A percentile compares a stretch with the other conserved stretches of the same genome.
Evolutionary conservation across 2,888 invertebrate genomes (phyloP).

Genomic region (Drosophila kambysellisi): DNA sequence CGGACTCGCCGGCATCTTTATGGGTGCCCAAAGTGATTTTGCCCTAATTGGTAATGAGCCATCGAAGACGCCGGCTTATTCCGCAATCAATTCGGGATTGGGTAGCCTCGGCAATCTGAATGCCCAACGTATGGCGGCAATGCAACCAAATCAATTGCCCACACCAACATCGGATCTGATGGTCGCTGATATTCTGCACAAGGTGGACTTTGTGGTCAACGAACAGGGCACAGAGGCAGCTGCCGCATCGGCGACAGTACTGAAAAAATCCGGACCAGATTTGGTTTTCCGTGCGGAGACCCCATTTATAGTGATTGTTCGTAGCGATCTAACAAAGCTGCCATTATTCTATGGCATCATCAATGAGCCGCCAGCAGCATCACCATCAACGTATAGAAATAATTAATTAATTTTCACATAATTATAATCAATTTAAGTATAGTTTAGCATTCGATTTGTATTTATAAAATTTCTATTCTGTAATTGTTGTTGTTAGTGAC

Average conservation of each 20-base stretch:
- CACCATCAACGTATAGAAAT: conserved; percentile 2
- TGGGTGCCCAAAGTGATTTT: conserved; percentile 88
- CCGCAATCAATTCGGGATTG: conserved; percentile 1
- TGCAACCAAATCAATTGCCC: conserved; percentile 78
- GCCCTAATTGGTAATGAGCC: conserved; percentile 86
- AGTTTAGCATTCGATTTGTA: conserved; percentile 22
- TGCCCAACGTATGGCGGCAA: conserved; percentile 87
- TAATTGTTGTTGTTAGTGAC: conserved; percentile 6
- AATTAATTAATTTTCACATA: conserved; percentile 24
- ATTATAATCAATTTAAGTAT: conserved; percentile 15
- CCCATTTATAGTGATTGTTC: conserved; percentile 89
- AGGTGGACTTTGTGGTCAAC: conserved; percentile 87
- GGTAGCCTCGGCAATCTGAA: conserved; percentile 86
- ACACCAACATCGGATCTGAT: conserved; percentile 83
- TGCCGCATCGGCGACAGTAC: conserved; percentile 87
- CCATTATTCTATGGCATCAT: conserved; percentile 89
- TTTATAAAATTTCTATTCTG: conserved; percentile 23
- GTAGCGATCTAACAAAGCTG: conserved; percentile 87
- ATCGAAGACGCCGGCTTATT: not conserved
- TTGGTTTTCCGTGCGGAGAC: conserved; percentile 86
- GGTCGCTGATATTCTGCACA: conserved; percentile 88
- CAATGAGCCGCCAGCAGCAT: conserved; percentile 85
- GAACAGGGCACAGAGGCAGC: conserved; percentile 90
- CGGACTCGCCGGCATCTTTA: conserved; percentile 89
- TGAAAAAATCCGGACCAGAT: conserved; percentile 87